These are phyloP conservation scores for Nannospalax galili DNA, from an alignment of 2,113 vertebrate genomes.

Conservation along the genomic window DNA sequence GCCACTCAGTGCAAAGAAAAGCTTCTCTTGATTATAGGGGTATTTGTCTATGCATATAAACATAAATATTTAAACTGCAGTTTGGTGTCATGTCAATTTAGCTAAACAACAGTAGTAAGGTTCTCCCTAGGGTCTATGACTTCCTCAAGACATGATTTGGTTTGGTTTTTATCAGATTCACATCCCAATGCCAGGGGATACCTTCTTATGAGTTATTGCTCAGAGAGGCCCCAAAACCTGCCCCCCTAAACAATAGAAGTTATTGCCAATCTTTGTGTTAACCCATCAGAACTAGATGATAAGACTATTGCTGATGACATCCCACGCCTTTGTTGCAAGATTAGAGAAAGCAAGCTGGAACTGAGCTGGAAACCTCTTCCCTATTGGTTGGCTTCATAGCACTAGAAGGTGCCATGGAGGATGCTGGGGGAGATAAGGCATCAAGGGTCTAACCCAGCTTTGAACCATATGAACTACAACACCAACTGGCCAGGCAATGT, in stretches of 20 bases:
- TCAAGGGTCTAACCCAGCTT: neutral
- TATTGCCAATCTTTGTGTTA: neutral
- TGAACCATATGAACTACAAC: neutral
- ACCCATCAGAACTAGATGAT: neutral
- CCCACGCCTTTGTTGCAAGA: neutral
- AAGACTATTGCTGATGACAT: too few species aligned
- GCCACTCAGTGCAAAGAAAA: too few species aligned
- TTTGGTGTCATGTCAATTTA: neutral
- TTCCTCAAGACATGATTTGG: neutral
- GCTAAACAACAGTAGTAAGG: neutral
- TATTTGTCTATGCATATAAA: neutral
- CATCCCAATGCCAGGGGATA: neutral
- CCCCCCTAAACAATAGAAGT: neutral
- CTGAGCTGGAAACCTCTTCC: neutral
- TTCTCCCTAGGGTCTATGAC: neutral
- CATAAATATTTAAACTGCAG: neutral
- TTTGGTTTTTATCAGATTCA: neutral
- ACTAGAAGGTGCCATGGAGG: neutral
- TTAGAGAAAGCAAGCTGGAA: neutral
- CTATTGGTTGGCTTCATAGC: too few species aligned
- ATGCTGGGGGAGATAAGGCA: neutral
- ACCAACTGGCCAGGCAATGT: neutral
- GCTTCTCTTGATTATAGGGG: neutral
- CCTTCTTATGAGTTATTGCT: too few species aligned
- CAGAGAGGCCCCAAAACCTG: neutral